Conservation (phyloP, 2,888 invertebrate genomes). For the Cactoblastis cactorum region DNA sequence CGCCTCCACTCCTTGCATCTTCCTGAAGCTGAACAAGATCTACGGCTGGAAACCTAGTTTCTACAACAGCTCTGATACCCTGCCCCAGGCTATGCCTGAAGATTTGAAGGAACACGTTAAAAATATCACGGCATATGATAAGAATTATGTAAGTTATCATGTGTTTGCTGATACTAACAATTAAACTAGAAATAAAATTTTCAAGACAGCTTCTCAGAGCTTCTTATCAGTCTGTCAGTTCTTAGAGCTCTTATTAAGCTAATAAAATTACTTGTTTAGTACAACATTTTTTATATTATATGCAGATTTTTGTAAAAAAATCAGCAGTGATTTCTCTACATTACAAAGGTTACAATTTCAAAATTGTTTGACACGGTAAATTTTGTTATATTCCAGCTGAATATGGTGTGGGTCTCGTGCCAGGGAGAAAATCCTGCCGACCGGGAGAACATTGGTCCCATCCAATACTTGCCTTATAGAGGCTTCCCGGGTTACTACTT, state of each 20-base stretch:
- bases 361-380: no score
- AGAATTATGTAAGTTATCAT: slow-evolving; percentile 62
- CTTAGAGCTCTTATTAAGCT: no score
- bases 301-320: no score
- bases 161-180: no score
- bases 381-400: slow-evolving; percentile 83
- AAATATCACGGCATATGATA: slow-evolving; percentile 68
- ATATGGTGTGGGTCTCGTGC: slow-evolving; percentile 95
- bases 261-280: no score
- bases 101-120: slow-evolving; percentile 84
- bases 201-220: no score
- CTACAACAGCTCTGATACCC: slow-evolving; percentile 84
- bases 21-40: slow-evolving; percentile 97
- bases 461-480: slow-evolving; percentile 88
- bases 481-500: slow-evolving; percentile 95
- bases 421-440: slow-evolving; percentile 96
- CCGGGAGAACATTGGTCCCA: slow-evolving; percentile 92
- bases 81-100: slow-evolving; percentile 88
- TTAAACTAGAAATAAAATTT: no score
- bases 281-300: no score
- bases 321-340: no score
- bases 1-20: slow-evolving; percentile 94
- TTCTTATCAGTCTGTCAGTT: no score
- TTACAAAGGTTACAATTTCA: background rate
- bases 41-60: slow-evolving; percentile 93